Evolutionary conservation across 2,113 vertebrate genomes (phyloP), one percentile per base, ranked within the genome.

Genomic region (Plestiodon gilberti): DNA sequence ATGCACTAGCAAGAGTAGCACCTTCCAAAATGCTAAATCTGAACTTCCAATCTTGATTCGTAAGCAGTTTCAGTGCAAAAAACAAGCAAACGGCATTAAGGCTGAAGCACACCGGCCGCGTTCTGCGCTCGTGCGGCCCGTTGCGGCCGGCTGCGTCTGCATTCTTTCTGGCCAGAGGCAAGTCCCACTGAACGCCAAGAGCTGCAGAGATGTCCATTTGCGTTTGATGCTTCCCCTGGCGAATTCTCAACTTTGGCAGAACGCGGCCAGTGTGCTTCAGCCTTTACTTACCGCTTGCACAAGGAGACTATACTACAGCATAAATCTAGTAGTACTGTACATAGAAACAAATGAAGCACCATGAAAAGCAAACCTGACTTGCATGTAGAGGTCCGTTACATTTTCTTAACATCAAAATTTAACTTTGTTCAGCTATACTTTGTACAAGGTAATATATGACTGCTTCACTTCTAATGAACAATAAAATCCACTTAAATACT

Each of bases 401-500:
- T 86, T 71, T 90, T 88, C 84, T 70, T 75, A 93, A 92, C 80
- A 87, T 69, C 22, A 87, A 89, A 83, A 84, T 88, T 9, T 87
- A 84, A 87, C 28, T 86, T 90, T 90, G 82, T 2, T 75, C 85
- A 84, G 59, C 90, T 93, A 90, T 64, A 75, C 82, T 74, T 61
- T 88, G 15, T 88, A 85, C 88, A 93, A 87, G 35, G 87, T 78
- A 89, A 84, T 88, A 84, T 88, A 90, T 0, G 23, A 93, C 88
- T 70, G 81, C 78, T 61, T 92, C 85, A 77, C 78, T 89, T 94
- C 80, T 91, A 89, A 94, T 90, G 90, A 91, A 90, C 87, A 94
- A 89, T 89, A 86, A 94, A 95, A 92, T 87, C 84, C 91, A 96
- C 95, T 94, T 96, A 97, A 97, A 96, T 95, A 96, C 94, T 95